Base-by-base conservation (phyloP, 2,888 invertebrate species). In the Hyalella azteca region DNA sequence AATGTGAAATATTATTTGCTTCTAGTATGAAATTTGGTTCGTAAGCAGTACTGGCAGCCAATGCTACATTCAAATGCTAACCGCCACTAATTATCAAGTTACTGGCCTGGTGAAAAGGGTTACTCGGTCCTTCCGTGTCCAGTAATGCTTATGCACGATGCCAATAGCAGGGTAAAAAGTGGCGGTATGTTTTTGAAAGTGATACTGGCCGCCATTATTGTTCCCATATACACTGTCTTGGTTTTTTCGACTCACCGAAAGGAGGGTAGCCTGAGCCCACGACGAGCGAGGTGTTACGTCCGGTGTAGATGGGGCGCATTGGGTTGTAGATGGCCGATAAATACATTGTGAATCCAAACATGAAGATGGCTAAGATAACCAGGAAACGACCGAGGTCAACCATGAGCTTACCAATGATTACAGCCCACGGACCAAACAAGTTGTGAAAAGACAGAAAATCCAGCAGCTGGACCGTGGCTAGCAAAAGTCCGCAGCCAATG, bases 371-470 rank as follows among this genome's bases (percentile, higher is more conserved):
- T 87, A 99, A 90, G 36, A 99, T 98, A 73, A 98, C 98, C 84
- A 99, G 91, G 89, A 99, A 99, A 87, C 97, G 91, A 13, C 84
- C 85, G 54, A 85, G 77, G 79, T 86, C 86, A 39, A 86, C 85
- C 85, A 86, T 85, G 13, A 86, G 84, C 54, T 84, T 85, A 3
- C 98, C 95, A 87, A 99, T 99, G 88, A 99, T 99, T 87, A 99
- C 99, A 45, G 98, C 98, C 99, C 99, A 99, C 0, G 99, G 99
- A 73, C 99, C 99, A 88, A 99, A 99, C 29, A 99, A 91, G 89
- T 99, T 97, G 89, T 99, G 99, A 88, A 99, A 99, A 36, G 98
- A 98, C 76, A 99, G 90, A 88, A 99, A 99, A 90, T 97, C 96
- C 87, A 98, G 90, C 87, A 98, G 95, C 89, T 98, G 97, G 76